Evolutionary conservation across 2,797 vertebrate species (phyloP), one percentile per base, ranked within the genome.

Genomic region (Clarias pachynema): DNA sequence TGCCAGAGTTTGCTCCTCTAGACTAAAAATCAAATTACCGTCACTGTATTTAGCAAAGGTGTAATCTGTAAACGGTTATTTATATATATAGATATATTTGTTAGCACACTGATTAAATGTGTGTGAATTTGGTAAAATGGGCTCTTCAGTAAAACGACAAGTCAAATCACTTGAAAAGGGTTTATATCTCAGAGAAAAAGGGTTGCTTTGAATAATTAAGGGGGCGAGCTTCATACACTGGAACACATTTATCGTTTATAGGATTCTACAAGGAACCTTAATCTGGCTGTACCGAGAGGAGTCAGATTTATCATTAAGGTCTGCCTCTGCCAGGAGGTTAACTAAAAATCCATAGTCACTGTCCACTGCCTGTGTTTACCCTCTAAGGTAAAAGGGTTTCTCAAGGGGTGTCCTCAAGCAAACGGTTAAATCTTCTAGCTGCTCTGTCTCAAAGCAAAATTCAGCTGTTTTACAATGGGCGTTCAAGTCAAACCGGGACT

Each of bases 1-100:
- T 81, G 82, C 37, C 68, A 34, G 75, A 75, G 59, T 62, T 73
- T 31, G 22, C 37, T 81, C 70, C 72, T 24, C 26, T 49, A 70
- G 74, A 80, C 66, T 49, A 56, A 79, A 49, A 44, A 75, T 85
- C 22, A n/a, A 40, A 79, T n/a, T 34, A n/a, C 15, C 14, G 31
- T 62, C 24, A 59, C 53, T 59, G 31, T 18, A 84, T 84, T 68
- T 56, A 66, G 66, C 24, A 75, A 24, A 49, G 20, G 26, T 1
- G 7, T 8, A 1, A 63, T 53, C 37, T 12, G 3, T 53, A 75
- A 74, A 53, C 20, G 26, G 34, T 37, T 82, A 10, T 26, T 37
- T 44, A 40, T 40, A 40, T 40, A 40, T 40, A 40, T 40, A 40
- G 8, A 40, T 40, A 40, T 40, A 44, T n/a, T n/a, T n/a, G 7